A percentile compares a stretch with the other conserved stretches of the same genome.
Conservation (phyloP, 2,888 invertebrate species). For the Aspidiotus destructor region DNA sequence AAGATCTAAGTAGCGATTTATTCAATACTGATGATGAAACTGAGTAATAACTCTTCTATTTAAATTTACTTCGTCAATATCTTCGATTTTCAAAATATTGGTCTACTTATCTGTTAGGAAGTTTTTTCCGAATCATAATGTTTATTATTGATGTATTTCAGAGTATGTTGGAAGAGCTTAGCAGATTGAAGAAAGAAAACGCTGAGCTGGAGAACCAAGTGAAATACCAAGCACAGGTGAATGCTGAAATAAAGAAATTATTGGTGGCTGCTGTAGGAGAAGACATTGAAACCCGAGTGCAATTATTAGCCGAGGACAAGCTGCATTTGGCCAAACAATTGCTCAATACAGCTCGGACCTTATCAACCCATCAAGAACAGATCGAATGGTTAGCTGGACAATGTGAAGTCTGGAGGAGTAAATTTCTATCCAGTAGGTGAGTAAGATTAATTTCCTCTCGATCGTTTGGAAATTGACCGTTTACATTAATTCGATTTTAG, state of each 20-base stretch:
- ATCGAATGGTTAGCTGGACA: constrained; percentile 87
- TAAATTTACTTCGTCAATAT: too few species aligned
- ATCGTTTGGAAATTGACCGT: too few species aligned
- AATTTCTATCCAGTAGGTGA: constrained; percentile 86
- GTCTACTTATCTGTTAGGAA: too few species aligned
- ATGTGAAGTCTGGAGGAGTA: constrained; percentile 93
- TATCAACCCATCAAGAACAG: constrained; percentile 83
- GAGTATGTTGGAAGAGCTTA: constrained; percentile 52
- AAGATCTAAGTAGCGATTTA: too few species aligned
- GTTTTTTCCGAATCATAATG: neutral
- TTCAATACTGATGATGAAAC: neutral
- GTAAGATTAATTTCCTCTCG: neutral
- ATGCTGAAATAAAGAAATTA: constrained; percentile 82
- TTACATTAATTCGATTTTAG: too few species aligned
- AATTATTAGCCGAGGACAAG: constrained; percentile 84
- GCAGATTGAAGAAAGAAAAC: constrained; percentile 57
- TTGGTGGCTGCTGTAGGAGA: constrained; percentile 91
- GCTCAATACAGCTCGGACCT: constrained; percentile 71
- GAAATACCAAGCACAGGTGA: constrained; percentile 82
- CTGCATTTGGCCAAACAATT: constrained; percentile 75
- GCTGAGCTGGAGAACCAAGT: constrained; percentile 64
- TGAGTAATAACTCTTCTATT: too few species aligned
- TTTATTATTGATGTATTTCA: constrained; percentile 14
- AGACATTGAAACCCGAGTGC: constrained; percentile 80
- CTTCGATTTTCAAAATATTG: too few species aligned